Conservation (phyloP, 2,888 invertebrate genomes). For the Leucania comma region DNA sequence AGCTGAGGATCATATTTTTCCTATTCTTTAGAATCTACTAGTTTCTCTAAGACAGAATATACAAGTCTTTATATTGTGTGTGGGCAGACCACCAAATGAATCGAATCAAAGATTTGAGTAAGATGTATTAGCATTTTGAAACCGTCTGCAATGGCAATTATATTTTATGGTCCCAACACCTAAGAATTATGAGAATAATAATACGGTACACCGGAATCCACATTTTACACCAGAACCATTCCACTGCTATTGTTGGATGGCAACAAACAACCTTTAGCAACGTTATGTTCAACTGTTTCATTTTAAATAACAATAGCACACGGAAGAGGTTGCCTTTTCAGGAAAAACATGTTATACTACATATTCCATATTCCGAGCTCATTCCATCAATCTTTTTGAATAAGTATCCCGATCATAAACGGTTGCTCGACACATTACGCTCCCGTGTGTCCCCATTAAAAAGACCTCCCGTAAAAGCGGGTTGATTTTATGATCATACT, state of each 20-base stretch:
- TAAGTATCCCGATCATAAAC: constrained; percentile 21
- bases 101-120: constrained; percentile 19
- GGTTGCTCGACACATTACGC: constrained; percentile 56
- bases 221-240: constrained; percentile 42
- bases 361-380: neutral
- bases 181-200: constrained; percentile 40
- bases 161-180: constrained; percentile 35
- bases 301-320: constrained; percentile 51
- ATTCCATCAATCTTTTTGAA: constrained; percentile 38
- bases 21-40: neutral
- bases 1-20: neutral
- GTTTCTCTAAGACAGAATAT: no score
- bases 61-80: neutral
- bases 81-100: constrained; percentile 7
- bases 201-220: constrained; percentile 48
- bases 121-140: constrained; percentile 22
- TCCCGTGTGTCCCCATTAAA: constrained; percentile 66
- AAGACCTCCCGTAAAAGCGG: constrained; percentile 81
- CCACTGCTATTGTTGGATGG: constrained; percentile 33
- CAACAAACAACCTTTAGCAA: constrained; percentile 12
- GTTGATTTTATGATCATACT: constrained; percentile 82
- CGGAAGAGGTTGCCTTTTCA: constrained; percentile 36
- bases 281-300: constrained; percentile 37
- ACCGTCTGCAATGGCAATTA: constrained; percentile 29
- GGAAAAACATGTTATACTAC: constrained; percentile 1